Conservation (phyloP, 1,140 invertebrate genomes). For the Hydropsyche tenuis region DNA sequence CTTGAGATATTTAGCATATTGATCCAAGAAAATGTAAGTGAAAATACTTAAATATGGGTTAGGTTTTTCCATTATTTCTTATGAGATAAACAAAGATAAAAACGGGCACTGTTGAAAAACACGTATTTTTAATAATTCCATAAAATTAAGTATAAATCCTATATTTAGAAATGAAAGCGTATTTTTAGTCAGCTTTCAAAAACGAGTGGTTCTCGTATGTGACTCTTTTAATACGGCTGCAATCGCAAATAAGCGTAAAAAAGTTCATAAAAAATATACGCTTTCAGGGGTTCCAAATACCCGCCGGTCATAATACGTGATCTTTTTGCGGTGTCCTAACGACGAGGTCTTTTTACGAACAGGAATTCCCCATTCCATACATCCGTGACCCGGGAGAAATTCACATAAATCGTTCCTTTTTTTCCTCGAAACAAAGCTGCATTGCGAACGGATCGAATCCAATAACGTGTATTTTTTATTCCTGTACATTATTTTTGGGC, state of each 20-base stretch:
- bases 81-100: no score
- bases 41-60: not conserved
- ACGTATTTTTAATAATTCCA: no score
- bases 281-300: not conserved
- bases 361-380: not conserved
- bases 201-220: no score
- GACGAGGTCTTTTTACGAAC: constrained; percentile 11
- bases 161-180: no score
- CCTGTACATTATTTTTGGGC: no score
- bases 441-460: not conserved
- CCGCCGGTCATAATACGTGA: constrained; percentile 15
- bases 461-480: no score
- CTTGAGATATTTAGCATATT: not conserved
- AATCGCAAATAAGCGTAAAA: constrained; percentile 3
- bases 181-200: no score
- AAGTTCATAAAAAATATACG: not conserved
- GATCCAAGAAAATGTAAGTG: not conserved
- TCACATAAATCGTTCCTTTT: constrained; percentile 7
- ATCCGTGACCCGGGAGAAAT: not conserved
- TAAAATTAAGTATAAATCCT: no score
- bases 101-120: no score
- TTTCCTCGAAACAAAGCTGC: constrained; percentile 5
- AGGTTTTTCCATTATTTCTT: not conserved
- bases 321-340: constrained; percentile 12
- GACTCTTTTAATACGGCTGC: constrained; percentile 3